Evolutionary conservation across 2,797 vertebrate genomes (phyloP).

Genomic region (Tenualosa ilisha): DNA sequence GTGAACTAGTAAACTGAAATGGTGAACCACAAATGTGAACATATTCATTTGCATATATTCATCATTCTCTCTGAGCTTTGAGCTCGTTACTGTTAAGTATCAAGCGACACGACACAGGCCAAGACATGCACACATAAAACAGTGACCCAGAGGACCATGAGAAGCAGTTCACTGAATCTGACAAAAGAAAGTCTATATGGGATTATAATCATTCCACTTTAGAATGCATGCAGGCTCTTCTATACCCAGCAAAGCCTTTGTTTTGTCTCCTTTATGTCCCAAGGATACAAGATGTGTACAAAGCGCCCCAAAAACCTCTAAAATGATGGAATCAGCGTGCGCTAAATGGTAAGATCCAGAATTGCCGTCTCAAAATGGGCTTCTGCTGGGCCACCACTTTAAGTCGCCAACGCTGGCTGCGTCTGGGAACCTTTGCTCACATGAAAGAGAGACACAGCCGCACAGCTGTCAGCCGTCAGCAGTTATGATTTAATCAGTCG

Average conservation of each 20-base stretch:
- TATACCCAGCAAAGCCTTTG: background rate
- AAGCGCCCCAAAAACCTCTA: background rate
- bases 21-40: no score
- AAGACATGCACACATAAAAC: background rate
- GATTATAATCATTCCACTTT: background rate
- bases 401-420: slow-evolving; percentile 19
- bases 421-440: slow-evolving; percentile 54
- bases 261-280: background rate
- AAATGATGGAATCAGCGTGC: background rate
- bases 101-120: no score
- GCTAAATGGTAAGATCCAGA: background rate
- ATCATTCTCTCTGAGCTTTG: no score
- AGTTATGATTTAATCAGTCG: slow-evolving; percentile 53
- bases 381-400: background rate
- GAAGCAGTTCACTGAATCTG: background rate
- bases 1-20: no score
- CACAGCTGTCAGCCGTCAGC: slow-evolving; percentile 59
- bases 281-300: background rate
- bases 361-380: background rate
- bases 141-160: background rate
- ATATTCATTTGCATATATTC: no score
- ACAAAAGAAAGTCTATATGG: background rate
- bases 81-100: no score
- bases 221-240: background rate
- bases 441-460: slow-evolving; percentile 54